phyloP scores from a whole-genome alignment of 2,797 vertebrate species.

The Halcyon chelicuti region DNA sequence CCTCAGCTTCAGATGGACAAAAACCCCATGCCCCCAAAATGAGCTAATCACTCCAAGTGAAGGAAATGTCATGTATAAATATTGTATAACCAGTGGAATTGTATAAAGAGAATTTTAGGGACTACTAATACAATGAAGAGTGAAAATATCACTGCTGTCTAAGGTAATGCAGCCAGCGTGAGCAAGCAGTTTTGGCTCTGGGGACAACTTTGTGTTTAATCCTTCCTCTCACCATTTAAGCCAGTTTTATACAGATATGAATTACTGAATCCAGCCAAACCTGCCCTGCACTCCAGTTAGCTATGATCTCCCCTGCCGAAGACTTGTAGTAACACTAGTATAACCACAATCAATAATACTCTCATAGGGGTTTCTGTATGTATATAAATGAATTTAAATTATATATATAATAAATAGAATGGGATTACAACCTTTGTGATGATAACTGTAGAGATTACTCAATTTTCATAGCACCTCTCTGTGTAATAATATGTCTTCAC shows the following conservation, averaged over 20 bases:
- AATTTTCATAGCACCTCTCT: neutral
- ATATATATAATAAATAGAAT: neutral
- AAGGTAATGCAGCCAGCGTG: neutral
- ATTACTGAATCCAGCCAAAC: neutral
- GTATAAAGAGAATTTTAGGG: neutral
- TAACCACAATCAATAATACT: neutral
- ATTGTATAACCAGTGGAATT: neutral
- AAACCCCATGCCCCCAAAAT: rapidly evolving
- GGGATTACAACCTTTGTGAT: neutral
- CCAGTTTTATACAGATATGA: neutral
- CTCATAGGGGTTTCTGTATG: neutral
- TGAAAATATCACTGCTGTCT: neutral
- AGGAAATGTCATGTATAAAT: neutral
- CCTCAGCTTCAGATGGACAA: neutral
- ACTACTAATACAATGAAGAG: neutral
- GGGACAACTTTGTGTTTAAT: neutral
- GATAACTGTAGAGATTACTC: neutral
- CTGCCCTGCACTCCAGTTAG: neutral
- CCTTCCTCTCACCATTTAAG: neutral
- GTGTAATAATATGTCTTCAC: neutral
- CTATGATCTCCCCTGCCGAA: rapidly evolving
- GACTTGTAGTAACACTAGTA: neutral
- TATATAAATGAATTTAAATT: neutral
- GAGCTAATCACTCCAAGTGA: neutral
- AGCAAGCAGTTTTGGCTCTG: neutral